Evolutionary conservation across 2,113 vertebrate genomes (phyloP).

Genomic region (Pitta sordida): DNA sequence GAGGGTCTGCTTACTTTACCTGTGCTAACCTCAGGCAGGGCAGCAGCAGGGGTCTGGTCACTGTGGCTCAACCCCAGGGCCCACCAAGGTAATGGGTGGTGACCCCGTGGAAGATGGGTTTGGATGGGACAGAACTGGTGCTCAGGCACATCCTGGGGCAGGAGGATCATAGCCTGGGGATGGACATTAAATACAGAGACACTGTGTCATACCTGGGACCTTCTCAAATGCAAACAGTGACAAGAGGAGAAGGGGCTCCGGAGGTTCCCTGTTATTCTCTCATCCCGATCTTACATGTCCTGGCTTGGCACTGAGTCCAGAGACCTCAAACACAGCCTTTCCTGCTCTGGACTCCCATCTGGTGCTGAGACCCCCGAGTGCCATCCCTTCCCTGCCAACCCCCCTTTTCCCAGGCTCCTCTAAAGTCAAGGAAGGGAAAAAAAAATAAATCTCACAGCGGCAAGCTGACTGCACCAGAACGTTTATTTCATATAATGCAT

Average conservation of each 20-base stretch:
- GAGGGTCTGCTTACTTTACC: no score
- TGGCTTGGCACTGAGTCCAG: not conserved
- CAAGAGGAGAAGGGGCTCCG: not conserved
- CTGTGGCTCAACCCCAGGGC: not conserved
- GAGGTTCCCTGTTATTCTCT: not conserved
- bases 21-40: no score
- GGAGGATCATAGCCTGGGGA: not conserved
- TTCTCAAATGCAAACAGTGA: not conserved
- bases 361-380: not conserved
- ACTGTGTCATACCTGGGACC: not conserved
- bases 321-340: not conserved
- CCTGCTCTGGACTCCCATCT: not conserved
- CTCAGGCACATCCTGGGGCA: not conserved
- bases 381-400: not conserved
- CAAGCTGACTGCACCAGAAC: conserved; percentile 19
- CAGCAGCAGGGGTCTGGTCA: rapidly evolving
- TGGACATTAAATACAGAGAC: not conserved
- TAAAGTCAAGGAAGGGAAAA: not conserved
- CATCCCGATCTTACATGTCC: rapidly evolving
- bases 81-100: not conserved
- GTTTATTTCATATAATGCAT: conserved; percentile 61
- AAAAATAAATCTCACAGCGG: not conserved
- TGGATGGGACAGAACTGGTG: not conserved
- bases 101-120: rapidly evolving
- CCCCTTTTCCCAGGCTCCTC: not conserved